Percentiles rank a stretch among this genome's conserved stretches.
Evolutionary conservation across 2,888 invertebrate species (phyloP).

Genomic region (Spodoptera exigua): DNA sequence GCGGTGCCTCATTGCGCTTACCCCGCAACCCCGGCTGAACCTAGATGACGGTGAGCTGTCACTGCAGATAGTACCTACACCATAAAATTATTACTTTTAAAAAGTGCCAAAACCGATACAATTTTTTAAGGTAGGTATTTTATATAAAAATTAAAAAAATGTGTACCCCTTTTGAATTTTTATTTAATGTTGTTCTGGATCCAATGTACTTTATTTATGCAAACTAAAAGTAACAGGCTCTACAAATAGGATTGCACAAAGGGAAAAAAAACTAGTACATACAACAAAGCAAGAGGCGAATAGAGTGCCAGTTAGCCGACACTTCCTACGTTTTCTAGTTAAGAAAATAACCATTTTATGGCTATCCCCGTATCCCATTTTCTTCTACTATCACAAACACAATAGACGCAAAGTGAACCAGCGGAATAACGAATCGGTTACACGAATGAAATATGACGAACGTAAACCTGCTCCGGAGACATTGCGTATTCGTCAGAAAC

Average conservation of each 20-base stretch:
- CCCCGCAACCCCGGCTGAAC: too few species aligned
- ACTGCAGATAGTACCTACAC: constrained; percentile 3
- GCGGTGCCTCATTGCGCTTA: too few species aligned
- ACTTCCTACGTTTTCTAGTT: constrained; percentile 44
- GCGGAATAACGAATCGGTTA: constrained; percentile 37
- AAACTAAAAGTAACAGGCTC: too few species aligned
- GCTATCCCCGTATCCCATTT: constrained; percentile 39
- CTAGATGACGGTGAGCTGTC: not conserved
- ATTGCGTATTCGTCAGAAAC: constrained; percentile 51
- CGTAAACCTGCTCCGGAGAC: constrained; percentile 42
- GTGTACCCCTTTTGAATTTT: too few species aligned
- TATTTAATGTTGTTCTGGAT: too few species aligned
- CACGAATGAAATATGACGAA: constrained; percentile 52
- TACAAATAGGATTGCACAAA: too few species aligned
- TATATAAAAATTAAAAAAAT: too few species aligned
- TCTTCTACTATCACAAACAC: constrained; percentile 43
- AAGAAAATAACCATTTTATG: constrained; percentile 47
- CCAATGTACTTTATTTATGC: too few species aligned
- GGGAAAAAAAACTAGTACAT: too few species aligned
- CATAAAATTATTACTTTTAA: too few species aligned
- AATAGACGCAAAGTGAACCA: constrained; percentile 36
- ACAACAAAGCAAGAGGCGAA: constrained; percentile 17
- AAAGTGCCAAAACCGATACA: too few species aligned
- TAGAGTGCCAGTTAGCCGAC: constrained; percentile 36
- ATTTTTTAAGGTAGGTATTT: too few species aligned